These are phyloP conservation scores for Euplexia lucipara DNA, from an alignment of 2,888 invertebrate genomes.

Conservation along the genomic window DNA sequence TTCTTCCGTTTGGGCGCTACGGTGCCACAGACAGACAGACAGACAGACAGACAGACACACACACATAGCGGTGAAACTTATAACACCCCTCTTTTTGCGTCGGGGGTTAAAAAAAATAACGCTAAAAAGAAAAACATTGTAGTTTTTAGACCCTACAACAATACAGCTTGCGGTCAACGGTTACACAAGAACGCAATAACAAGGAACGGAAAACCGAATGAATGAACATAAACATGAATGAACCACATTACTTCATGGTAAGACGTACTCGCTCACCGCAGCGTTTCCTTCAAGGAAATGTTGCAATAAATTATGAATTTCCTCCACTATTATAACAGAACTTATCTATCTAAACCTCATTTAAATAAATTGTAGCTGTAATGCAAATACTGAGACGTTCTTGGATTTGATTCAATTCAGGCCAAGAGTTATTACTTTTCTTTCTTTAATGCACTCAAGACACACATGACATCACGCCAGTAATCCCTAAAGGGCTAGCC, in stretches of 20 bases:
- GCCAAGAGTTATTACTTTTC: neutral
- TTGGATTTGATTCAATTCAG: neutral
- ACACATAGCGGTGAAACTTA: too few species aligned
- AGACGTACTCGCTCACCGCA: conserved; percentile 47
- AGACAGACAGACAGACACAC: too few species aligned
- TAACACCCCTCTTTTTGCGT: too few species aligned
- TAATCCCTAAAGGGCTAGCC: too few species aligned
- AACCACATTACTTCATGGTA: conserved; percentile 36
- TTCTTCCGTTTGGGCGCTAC: too few species aligned
- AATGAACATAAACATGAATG: conserved; percentile 59
- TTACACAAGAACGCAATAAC: conserved; percentile 37
- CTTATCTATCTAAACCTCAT: conserved; percentile 33
- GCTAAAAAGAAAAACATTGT: neutral
- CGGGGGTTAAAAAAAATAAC: neutral
- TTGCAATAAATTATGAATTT: conserved; percentile 56
- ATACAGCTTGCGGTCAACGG: conserved; percentile 37
- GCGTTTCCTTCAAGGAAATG: conserved; percentile 60
- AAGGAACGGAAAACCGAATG: conserved; percentile 42
- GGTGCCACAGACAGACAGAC: too few species aligned
- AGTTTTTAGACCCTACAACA: neutral
- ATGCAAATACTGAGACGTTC: neutral
- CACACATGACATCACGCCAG: too few species aligned
- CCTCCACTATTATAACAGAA: conserved; percentile 41
- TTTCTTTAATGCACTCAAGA: rapidly evolving
- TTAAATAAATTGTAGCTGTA: conserved; percentile 1